Evolutionary conservation across 2,888 invertebrate species (phyloP).

Genomic region (Drosophila neutralis): DNA sequence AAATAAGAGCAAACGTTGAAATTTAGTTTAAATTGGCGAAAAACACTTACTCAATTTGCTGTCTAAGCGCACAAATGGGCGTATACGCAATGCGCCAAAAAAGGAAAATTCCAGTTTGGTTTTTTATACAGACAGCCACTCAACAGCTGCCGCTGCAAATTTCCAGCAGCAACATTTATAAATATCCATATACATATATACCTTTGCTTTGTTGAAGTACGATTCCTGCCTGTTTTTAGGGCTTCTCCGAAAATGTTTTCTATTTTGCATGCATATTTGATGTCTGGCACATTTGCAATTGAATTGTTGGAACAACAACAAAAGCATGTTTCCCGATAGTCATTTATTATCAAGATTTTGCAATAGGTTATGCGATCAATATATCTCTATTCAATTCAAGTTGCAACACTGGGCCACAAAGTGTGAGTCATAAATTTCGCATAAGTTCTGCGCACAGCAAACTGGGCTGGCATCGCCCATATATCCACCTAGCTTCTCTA

Average conservation of each 20-base stretch:
- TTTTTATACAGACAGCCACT: background rate
- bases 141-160: slow-evolving; percentile 7
- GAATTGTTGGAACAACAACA: slow-evolving; percentile 47
- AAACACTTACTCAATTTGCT: slow-evolving; percentile 38
- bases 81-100: slow-evolving; percentile 63
- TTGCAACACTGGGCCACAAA: slow-evolving; percentile 64
- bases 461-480: slow-evolving; percentile 31
- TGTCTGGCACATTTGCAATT: slow-evolving; percentile 45
- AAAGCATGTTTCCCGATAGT: slow-evolving; percentile 27
- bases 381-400: slow-evolving; percentile 74
- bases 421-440: slow-evolving; percentile 75
- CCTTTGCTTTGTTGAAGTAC: background rate
- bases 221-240: background rate
- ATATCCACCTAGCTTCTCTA: slow-evolving; percentile 11
- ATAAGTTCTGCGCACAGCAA: slow-evolving; percentile 62
- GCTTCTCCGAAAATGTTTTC: background rate
- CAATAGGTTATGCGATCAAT: slow-evolving; percentile 62
- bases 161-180: background rate
- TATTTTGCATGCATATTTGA: slow-evolving; percentile 52
- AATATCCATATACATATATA: background rate
- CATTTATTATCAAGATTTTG: slow-evolving; percentile 69
- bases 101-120: background rate
- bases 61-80: slow-evolving; percentile 53
- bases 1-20: slow-evolving; percentile 36
- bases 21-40: slow-evolving; percentile 54